Conservation (phyloP, 2,113 vertebrate species). For the Psilopogon haemacephalus region DNA sequence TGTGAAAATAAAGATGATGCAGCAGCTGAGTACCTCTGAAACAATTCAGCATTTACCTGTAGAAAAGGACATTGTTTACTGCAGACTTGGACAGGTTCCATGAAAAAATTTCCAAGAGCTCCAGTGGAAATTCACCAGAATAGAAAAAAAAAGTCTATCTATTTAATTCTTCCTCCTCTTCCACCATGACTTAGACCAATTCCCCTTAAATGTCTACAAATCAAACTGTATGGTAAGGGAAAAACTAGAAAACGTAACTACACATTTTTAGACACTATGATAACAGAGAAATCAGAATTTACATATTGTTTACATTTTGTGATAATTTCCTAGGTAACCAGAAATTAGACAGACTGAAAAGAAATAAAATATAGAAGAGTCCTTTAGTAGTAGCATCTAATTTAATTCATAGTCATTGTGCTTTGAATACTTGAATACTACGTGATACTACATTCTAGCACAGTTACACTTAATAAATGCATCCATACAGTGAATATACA, state of each 20-base stretch:
- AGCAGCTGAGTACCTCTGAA: conserved; percentile 49
- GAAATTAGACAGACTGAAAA: neutral
- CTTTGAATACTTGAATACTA: neutral
- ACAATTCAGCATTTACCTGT: conserved; percentile 37
- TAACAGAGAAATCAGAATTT: neutral
- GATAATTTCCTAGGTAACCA: neutral
- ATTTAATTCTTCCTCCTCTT: neutral
- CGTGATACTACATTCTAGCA: neutral
- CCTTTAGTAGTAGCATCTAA: neutral
- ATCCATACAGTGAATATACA: neutral
- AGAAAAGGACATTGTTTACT: conserved; percentile 1
- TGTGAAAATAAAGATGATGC: conserved; percentile 62
- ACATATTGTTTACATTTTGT: neutral
- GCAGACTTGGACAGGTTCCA: neutral
- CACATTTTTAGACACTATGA: neutral
- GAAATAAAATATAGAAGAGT: neutral
- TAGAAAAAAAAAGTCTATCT: neutral
- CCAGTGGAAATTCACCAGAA: neutral
- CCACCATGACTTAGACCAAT: neutral
- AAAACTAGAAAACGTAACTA: neutral
- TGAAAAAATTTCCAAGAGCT: neutral
- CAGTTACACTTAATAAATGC: neutral
- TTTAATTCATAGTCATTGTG: neutral
- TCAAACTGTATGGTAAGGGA: neutral
- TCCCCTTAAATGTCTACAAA: neutral